These are phyloP conservation scores for Netelia inedita DNA, from an alignment of 2,888 invertebrate genomes.

Conservation along the genomic window DNA sequence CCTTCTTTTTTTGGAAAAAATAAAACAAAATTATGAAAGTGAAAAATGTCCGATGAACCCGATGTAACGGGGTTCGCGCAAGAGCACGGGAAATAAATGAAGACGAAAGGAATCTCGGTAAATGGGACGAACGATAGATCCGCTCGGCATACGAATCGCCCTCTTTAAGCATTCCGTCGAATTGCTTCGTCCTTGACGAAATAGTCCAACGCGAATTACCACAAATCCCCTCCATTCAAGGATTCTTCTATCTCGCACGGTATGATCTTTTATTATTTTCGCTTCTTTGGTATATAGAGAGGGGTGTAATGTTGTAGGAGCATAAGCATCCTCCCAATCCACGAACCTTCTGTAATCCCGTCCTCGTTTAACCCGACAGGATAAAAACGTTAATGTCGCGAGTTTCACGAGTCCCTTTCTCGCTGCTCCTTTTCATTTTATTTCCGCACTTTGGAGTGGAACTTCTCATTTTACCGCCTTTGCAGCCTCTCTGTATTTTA, in stretches of 20 bases:
- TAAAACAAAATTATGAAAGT: too few species aligned
- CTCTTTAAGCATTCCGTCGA: conserved; percentile 12
- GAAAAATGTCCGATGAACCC: too few species aligned
- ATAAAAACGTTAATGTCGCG: conserved; percentile 11
- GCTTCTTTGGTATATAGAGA: neutral
- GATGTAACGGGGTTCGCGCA: too few species aligned
- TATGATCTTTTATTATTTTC: conserved; percentile 28
- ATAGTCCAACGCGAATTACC: conserved; percentile 1
- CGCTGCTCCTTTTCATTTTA: neutral
- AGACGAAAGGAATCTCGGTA: conserved; percentile 19
- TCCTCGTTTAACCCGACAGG: conserved; percentile 18
- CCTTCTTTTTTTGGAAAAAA: too few species aligned
- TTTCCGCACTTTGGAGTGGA: neutral
- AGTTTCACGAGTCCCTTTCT: conserved; percentile 1
- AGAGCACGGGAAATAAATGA: neutral
- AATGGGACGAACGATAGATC: conserved; percentile 19
- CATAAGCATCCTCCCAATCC: conserved; percentile 4
- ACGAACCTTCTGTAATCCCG: conserved; percentile 7
- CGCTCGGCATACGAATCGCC: conserved; percentile 26
- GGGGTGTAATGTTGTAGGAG: neutral
- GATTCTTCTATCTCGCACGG: conserved; percentile 2
- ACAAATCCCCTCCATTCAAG: conserved; percentile 9
- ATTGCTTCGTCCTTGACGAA: conserved; percentile 8
- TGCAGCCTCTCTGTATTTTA: neutral
- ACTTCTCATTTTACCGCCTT: neutral